Base-by-base conservation (phyloP, 37 sponge, comb jelly and placozoan genomes). In the Oscarella lobularis region DNA sequence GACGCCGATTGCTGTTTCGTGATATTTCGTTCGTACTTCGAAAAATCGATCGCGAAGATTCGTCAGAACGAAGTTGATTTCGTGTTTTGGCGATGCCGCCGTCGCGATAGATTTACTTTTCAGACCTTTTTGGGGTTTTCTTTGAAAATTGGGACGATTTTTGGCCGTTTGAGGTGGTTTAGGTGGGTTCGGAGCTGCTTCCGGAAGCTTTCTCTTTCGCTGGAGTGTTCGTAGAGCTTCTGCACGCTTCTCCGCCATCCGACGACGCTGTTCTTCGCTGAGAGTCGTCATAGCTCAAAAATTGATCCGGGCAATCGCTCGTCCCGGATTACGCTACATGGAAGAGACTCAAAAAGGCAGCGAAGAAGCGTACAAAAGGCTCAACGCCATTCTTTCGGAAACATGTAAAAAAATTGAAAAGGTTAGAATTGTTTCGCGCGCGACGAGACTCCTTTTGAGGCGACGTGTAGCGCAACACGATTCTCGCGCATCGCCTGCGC, bases 241-340 rank as follows among this genome's bases (percentile, higher is more conserved):
- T 36, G 35, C 77, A 37, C 74, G 81, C 67, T 88, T 91, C 68
- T 85, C 86, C 67, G 81, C 85, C 38, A 87, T 87, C 54, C 92
- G 73, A 31, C 37, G 34, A 9, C 74, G 66, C 81, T 91, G 92
- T 40, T 87, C 92, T n/a, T 69, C 74, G n/a, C 83, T 74, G 31
- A 87, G 54, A 27, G 60, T 27, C 60, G 20, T 48, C 14, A 20
- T 48, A 48, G 20, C 60, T 20, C n/a, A n/a, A n/a, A n/a, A n/a
- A n/a, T n/a, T n/a, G n/a, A n/a, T n/a, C n/a, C n/a, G n/a, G n/a
- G n/a, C n/a, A n/a, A n/a, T n/a, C n/a, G n/a, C n/a, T n/a, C n/a
- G n/a, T n/a, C n/a, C n/a, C n/a, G n/a, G n/a, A n/a, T n/a, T n/a
- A n/a, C n/a, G n/a, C n/a, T n/a, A n/a, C n/a, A n/a, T n/a, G n/a